Base-by-base conservation (phyloP, 2,888 invertebrate species). In the Carcina quercana region DNA sequence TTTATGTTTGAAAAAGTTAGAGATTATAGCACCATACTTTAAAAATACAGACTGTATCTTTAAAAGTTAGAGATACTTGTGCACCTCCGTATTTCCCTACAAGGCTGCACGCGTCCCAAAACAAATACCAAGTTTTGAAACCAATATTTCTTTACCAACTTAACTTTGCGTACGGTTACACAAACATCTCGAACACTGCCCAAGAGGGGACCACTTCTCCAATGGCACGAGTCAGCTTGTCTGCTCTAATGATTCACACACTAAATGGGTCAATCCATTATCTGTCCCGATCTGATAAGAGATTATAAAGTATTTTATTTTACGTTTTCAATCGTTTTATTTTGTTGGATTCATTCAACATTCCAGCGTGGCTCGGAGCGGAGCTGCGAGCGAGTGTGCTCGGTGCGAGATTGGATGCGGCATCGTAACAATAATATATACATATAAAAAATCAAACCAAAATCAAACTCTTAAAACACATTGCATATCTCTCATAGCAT, bases 241-340 rank as follows among this genome's bases (percentile, higher is more conserved):
- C 34, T 34, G 25, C 38, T 31, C 38, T 50, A 63, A 63, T 68
- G 79, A 78, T 71, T 73, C 74, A 73, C 64, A 57, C 55, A 51
- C 56, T 69, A 74, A 80, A 78, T 79, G 80, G 78, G 70, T 75
- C 78, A 74, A 73, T 76, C 66, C 70, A 72, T 78, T 79, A 80
- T 82, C 75, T 45, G 54, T 56, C 53, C 67, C 68, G 59, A 76
- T 76, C 80, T 72, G 80, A 80, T 82, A 80, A 71, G 59, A 60
- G 58, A 63, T 68, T 65, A 60, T 65, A 62, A 66, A n/a, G n/a
- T 72, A 66, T 68, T 43, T 50, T 48, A 42, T 38, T 60, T 59
- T 59, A 57, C 59, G 53, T 17, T 54, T 47, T 50, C 50, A 68
- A 61, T 59, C 60, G 56, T 52, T 66, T 61, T 59, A 57, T 63